Percentiles rank a stretch among this genome's conserved stretches.
phyloP scores from a whole-genome alignment of 1,140 invertebrate species.

The Octopus sinensis region DNA sequence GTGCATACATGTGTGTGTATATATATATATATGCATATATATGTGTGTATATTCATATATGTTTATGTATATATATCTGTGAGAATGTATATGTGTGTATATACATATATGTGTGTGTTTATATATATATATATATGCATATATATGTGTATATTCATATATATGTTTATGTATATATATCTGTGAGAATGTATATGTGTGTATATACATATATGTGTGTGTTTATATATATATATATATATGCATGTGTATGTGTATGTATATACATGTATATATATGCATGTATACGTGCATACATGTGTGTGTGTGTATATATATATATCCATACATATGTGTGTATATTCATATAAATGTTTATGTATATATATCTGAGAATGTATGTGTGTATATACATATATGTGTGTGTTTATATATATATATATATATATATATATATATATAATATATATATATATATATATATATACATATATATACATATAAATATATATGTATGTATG shows the following conservation, averaged over 20 bases:
- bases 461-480: constrained; percentile 15
- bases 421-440: constrained; percentile 17
- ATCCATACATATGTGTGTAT: constrained; percentile 17
- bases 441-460: constrained; percentile 6
- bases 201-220: neutral
- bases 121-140: constrained; percentile 20
- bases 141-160: neutral
- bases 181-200: neutral
- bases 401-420: constrained; percentile 14
- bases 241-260: neutral
- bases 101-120: constrained; percentile 15
- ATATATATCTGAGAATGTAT: constrained; percentile 10
- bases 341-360: constrained; percentile 12
- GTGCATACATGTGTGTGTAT: too few relatives aligned
- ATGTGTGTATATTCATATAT: too few relatives aligned
- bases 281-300: constrained; percentile 14
- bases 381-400: constrained; percentile 13
- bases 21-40: too few relatives aligned
- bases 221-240: neutral
- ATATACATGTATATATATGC: neutral
- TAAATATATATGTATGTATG: constrained; percentile 14
- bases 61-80: too few relatives aligned
- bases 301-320: constrained; percentile 20
- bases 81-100: constrained; percentile 12
- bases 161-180: neutral